Base-by-base conservation (phyloP, 2,113 vertebrate species). In the Dicaeum eximium region DNA sequence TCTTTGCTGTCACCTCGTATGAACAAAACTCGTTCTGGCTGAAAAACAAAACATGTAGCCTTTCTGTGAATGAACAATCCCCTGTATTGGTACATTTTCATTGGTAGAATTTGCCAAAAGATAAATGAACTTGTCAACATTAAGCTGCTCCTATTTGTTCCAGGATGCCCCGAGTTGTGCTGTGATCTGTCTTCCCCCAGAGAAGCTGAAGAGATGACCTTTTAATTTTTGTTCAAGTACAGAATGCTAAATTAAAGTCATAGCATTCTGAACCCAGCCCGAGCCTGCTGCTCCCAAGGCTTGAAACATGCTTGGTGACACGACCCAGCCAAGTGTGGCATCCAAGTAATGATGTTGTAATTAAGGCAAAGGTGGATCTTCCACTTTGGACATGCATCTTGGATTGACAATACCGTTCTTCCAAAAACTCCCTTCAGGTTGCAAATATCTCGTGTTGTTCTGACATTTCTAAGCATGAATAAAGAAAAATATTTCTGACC, bases 61-160 rank as follows among this genome's bases (percentile, higher is more conserved):
- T 74, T 86, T 40, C 23, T 72, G 86, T 79, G 60, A 50, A 13
- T 69, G 44, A 90, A 33, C 44, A 78, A 72, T 66, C 42, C 21
- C 38, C 23, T 84, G 86, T 78, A 67, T 77, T 65, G 53, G 69
- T 95, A 82, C 56, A 33, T 83, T 73, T 86, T 86, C 15, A 35
- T 60, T 65, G 57, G 53, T 16, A 51, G 37, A 70, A 87, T 91
- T 93, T 73, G 79, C 88, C 71, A 80, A 72, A 95, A 91, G 50
- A 83, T 40, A 83, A 86, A 93, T 86, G 56, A 93, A 88, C 79
- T 94, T 92, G 65, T 83, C 90, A 79, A 10, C 31, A 31, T 54
- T n/a, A 65, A 80, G 58, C 72, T 73, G 42, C 50, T 92, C 53
- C 33, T 75, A 0, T 58, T 94, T 88, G 30, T 92, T 65, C 38